Conservation (phyloP, 1,140 invertebrate genomes). For the silkworm (Bombyx mori) region DNA sequence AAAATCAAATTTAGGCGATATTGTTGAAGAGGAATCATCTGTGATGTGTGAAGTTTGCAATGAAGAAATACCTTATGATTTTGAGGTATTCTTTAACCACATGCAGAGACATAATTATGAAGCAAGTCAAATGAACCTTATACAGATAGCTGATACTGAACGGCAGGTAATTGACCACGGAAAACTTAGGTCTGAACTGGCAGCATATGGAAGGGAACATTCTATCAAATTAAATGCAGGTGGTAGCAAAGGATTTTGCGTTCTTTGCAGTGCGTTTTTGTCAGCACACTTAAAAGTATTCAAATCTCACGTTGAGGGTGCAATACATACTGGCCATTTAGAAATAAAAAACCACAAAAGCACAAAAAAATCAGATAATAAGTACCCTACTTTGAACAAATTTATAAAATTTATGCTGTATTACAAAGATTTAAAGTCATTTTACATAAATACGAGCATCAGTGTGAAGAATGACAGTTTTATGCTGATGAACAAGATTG, state of each 20-base stretch:
- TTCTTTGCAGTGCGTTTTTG: constrained; percentile 27
- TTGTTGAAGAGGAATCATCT: too few species aligned
- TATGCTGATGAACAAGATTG: constrained; percentile 16
- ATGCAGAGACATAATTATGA: too few species aligned
- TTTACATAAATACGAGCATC: constrained; percentile 17
- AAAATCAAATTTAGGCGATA: too few species aligned
- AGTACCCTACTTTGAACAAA: neutral
- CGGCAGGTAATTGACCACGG: constrained; percentile 23
- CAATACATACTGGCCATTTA: constrained; percentile 27
- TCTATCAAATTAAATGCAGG: constrained; percentile 34
- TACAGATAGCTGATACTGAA: too few species aligned
- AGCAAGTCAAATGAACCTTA: too few species aligned
- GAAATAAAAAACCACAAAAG: constrained; percentile 23
- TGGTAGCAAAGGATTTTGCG: constrained; percentile 31
- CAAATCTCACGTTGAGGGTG: constrained; percentile 31
- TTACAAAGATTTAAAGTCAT: neutral
- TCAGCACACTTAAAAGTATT: constrained; percentile 30
- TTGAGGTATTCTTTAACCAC: too few species aligned
- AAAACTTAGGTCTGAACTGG: constrained; percentile 28
- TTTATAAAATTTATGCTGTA: constrained; percentile 6
- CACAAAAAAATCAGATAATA: constrained; percentile 4
- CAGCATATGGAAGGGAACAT: constrained; percentile 31
- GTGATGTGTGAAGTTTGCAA: too few species aligned
- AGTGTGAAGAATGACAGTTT: constrained; percentile 20
- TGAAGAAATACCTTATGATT: too few species aligned